phyloP scores from a whole-genome alignment of 2,797 vertebrate genomes.

The Hydrophis major region DNA sequence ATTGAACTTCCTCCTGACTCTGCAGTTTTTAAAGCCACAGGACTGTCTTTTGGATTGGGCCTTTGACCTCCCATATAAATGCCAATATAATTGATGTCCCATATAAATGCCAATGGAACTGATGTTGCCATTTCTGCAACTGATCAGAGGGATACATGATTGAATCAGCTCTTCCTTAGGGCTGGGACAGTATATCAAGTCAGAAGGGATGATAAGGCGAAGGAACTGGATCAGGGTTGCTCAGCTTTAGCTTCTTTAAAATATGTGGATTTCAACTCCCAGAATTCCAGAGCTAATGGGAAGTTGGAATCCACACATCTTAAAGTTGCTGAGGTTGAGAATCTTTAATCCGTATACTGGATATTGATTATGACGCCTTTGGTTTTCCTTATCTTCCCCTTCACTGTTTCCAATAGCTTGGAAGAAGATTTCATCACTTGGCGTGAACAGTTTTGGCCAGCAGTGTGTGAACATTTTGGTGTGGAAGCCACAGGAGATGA shows the following conservation, averaged over 20 bases:
- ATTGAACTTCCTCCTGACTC: too few relatives aligned
- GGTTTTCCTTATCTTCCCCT: background rate
- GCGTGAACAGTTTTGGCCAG: conserved; percentile 98
- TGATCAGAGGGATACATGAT: background rate
- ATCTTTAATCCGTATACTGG: background rate
- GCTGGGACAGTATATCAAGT: background rate
- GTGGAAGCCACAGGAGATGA: conserved; percentile 96
- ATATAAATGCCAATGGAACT: background rate
- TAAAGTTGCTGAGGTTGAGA: background rate
- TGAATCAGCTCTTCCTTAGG: background rate
- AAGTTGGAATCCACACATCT: background rate
- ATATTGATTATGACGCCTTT: background rate
- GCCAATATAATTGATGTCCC: background rate
- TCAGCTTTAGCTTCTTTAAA: background rate
- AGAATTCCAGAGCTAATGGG: background rate
- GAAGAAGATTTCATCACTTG: conserved; percentile 97
- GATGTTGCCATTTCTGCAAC: background rate
- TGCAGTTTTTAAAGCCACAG: background rate
- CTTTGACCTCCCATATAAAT: background rate
- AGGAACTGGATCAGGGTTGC: background rate
- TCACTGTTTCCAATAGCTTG: conserved; percentile 70
- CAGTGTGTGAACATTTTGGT: conserved; percentile 94
- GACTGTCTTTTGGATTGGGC: background rate
- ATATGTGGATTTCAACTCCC: background rate
- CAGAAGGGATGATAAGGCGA: background rate